phyloP scores from a whole-genome alignment of 1,140 invertebrate genomes.

The Drosophila sechellia region DNA sequence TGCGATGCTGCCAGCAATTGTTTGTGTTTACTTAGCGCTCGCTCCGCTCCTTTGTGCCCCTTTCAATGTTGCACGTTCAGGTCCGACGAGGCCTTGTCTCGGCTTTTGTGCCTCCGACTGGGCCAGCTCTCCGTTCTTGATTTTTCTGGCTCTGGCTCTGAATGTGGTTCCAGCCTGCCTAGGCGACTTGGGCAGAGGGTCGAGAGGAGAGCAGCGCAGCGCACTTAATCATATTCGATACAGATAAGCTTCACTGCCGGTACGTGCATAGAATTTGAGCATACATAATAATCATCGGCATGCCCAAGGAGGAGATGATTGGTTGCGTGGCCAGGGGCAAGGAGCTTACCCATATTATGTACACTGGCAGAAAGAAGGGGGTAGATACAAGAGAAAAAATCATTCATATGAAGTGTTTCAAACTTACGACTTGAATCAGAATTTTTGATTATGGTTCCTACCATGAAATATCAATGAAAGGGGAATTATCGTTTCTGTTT shows the following conservation, averaged over 20 bases:
- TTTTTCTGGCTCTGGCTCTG: constrained; percentile 24
- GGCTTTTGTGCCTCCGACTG: neutral
- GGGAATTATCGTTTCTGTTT: no score
- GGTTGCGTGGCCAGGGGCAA: neutral
- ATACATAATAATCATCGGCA: constrained; percentile 81
- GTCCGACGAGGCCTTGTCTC: constrained; percentile 9
- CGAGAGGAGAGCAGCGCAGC: constrained; percentile 32
- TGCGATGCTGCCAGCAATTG: constrained; percentile 30
- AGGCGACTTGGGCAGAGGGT: constrained; percentile 20
- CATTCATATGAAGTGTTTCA: neutral
- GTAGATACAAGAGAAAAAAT: neutral
- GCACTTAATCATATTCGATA: constrained; percentile 83
- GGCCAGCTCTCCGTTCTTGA: constrained; percentile 8
- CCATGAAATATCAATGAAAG: no score
- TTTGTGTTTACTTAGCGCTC: constrained; percentile 72
- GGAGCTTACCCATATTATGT: neutral
- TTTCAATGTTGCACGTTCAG: constrained; percentile 77
- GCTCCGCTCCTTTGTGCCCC: constrained; percentile 65
- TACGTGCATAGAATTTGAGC: constrained; percentile 82
- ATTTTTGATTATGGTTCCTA: no score
- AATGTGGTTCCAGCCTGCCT: constrained; percentile 36
- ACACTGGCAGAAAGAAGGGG: neutral
- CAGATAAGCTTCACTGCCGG: constrained; percentile 80
- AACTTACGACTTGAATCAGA: no score
- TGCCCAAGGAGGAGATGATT: constrained; percentile 27